Conservation (phyloP, 2,113 vertebrate genomes). For the Daphoenositta chrysoptera region DNA sequence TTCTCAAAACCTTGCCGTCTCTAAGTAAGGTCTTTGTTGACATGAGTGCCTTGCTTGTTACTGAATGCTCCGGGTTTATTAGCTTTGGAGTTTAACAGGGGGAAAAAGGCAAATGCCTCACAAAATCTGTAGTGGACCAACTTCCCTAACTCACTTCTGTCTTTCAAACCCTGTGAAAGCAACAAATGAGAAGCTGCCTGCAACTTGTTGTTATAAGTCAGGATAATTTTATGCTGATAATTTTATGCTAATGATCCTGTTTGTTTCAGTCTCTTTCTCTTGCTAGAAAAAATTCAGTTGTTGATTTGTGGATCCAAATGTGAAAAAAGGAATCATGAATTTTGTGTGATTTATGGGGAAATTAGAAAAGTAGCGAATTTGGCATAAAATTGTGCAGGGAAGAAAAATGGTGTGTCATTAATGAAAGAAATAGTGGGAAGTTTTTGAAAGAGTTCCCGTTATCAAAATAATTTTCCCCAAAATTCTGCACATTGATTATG, state of each 20-base stretch:
- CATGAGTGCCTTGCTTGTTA: constrained; percentile 48
- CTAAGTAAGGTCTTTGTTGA: constrained; percentile 66
- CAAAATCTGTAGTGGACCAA: not conserved
- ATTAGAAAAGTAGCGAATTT: constrained; percentile 9
- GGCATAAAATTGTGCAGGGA: not conserved
- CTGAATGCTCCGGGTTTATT: constrained; percentile 4
- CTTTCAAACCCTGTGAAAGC: not conserved
- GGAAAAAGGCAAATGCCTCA: constrained; percentile 21
- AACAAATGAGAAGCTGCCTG: not conserved
- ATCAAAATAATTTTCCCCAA: not conserved
- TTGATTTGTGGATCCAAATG: not conserved
- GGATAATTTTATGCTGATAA: not conserved
- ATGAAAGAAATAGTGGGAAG: constrained; percentile 7
- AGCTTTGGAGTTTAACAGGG: constrained; percentile 43
- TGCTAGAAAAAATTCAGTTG: not conserved
- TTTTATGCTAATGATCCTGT: not conserved
- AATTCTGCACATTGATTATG: not conserved
- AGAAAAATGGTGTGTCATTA: constrained; percentile 12
- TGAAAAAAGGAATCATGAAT: not conserved
- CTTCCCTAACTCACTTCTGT: not conserved
- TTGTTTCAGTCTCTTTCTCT: constrained; percentile 8
- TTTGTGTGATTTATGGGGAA: not conserved
- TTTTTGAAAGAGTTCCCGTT: constrained; percentile 13
- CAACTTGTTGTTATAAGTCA: not conserved
- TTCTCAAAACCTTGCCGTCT: constrained; percentile 25